Evolutionary conservation across 2,797 vertebrate species (phyloP), one percentile per base, ranked within the genome.

Genomic region (Eptatretus atami): DNA sequence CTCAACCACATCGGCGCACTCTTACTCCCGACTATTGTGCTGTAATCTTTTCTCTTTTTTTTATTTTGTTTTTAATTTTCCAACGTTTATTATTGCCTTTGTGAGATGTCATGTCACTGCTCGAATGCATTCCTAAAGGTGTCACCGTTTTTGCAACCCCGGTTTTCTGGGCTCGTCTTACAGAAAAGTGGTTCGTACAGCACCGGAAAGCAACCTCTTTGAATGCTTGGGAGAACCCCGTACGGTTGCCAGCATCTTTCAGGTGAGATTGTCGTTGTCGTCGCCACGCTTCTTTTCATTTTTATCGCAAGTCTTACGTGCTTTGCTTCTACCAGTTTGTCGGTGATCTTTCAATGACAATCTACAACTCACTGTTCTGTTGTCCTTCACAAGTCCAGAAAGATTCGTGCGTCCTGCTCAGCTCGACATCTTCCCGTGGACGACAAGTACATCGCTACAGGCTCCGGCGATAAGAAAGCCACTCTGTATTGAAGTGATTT

Each of bases 181-280:
- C 74, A 93, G 84, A 84, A 73, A 88, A 93, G 74, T 93, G 84
- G 86, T 90, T 88, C 69, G 84, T 92, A 73, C n/a, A 86, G 84
- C 79, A 87, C 85, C 73, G 84, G 73, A 86, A 90, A 77, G 85
- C 76, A 81, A 81, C 74, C 77, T 81, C 68, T n/a, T 77, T 81
- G 69, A 81, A 81, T 68, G 79, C 79, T 64, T 81, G n/a, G 79
- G 80, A 78, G 78, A 73, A 80, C 80, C 72, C 80, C 77, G 68
- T 80, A 81, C 44, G 79, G 79, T 72, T n/a, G 77, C 79, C 72
- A 80, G 79, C 70, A 78, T 80, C 77, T 79, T 81, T 73, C 79
- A 80, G 78, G 79, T 80, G 79, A 74, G 63, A 63, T 63, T 65
- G 54, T 3, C 53, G 53, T n/a, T n/a, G 31, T n/a, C 55, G 12